Evolutionary conservation across 2,797 vertebrate species (phyloP).

Genomic region (Poecilia picta): DNA sequence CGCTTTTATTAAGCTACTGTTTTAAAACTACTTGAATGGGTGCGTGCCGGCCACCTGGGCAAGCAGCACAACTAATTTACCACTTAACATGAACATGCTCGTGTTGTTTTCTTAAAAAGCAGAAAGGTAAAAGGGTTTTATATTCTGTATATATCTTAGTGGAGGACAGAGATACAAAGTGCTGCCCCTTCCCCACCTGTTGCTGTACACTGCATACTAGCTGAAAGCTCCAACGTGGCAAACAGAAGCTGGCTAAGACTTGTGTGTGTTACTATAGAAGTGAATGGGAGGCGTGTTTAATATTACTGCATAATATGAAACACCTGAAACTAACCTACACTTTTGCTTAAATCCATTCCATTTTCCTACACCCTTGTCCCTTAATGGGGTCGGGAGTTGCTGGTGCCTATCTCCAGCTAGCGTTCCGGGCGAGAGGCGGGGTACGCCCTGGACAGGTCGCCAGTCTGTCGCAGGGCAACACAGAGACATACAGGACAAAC

Average conservation of each 20-base stretch:
- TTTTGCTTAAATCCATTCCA: neutral
- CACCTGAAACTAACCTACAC: neutral
- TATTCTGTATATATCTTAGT: neutral
- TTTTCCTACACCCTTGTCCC: no score
- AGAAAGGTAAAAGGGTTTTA: neutral
- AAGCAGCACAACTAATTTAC: neutral
- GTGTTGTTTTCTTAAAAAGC: neutral
- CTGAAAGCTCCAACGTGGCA: neutral
- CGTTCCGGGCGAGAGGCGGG: no score
- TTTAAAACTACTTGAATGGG: neutral
- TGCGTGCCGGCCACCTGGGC: neutral
- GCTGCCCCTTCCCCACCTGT: neutral
- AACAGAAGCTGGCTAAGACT: neutral
- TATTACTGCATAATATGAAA: neutral
- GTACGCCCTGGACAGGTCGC: no score
- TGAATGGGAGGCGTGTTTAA: neutral
- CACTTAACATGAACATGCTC: neutral
- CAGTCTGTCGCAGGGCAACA: no score
- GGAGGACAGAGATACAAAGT: neutral
- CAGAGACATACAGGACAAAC: no score
- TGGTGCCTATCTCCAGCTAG: no score
- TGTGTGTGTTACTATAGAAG: neutral
- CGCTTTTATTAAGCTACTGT: neutral
- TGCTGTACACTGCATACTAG: neutral
- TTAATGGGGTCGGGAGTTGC: no score